These are phyloP conservation scores for Magallana ariakensis DNA, from an alignment of 1,140 invertebrate species.

Conservation along the genomic window DNA sequence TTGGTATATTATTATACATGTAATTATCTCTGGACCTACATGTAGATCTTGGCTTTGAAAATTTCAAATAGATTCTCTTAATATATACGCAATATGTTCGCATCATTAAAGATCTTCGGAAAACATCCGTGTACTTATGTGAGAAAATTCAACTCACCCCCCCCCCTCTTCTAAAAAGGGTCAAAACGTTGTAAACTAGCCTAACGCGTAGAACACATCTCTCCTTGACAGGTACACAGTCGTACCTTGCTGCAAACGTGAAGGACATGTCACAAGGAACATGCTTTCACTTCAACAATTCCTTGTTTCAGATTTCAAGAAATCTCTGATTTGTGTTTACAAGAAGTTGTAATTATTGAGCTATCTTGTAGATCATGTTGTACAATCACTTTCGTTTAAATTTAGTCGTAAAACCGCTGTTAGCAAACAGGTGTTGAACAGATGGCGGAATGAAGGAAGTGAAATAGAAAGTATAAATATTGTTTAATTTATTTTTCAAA, in stretches of 20 bases:
- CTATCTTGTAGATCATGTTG: not conserved
- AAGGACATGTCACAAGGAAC: constrained; percentile 6
- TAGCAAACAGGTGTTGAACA: constrained; percentile 29
- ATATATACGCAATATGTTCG: no score
- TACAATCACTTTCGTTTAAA: constrained; percentile 2
- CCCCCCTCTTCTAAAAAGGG: not conserved
- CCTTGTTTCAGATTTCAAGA: not conserved
- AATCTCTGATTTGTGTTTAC: not conserved
- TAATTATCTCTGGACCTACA: no score
- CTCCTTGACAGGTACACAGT: not conserved
- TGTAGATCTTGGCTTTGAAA: no score
- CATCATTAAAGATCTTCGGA: no score
- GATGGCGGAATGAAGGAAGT: not conserved
- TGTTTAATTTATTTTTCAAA: no score
- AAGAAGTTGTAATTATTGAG: not conserved
- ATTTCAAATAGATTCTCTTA: no score
- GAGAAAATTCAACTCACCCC: no score
- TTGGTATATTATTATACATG: no score
- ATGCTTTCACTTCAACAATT: not conserved
- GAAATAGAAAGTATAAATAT: no score
- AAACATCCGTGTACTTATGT: no score
- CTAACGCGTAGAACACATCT: not conserved
- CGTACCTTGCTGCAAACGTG: not conserved
- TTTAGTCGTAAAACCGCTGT: not conserved
- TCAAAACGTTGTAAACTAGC: not conserved